phyloP scores from a whole-genome alignment of 2,888 invertebrate genomes.

The Caenorhabditis angaria region DNA sequence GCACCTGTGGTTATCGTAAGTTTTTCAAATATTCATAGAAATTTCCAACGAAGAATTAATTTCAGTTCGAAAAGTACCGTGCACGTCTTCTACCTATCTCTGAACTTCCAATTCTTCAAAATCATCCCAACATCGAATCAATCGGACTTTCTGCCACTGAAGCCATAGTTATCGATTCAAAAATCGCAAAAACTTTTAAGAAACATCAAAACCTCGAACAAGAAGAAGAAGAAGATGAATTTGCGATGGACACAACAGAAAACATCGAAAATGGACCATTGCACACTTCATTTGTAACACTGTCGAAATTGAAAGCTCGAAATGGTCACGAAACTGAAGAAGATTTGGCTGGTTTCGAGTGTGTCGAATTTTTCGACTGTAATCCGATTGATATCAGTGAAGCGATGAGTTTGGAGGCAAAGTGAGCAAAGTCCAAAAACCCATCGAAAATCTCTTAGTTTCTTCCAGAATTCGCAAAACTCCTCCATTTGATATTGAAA shows the following conservation, averaged over 20 bases:
- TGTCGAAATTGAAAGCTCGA: conserved; percentile 19
- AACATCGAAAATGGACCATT: conserved; percentile 33
- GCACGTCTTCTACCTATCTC: conserved; percentile 15
- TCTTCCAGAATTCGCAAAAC: conserved; percentile 20
- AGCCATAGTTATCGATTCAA: conserved; percentile 27
- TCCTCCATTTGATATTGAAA: conserved; percentile 3
- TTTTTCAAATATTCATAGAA: not conserved
- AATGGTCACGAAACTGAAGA: not conserved
- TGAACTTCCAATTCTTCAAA: conserved; percentile 16
- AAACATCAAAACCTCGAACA: too few relatives aligned
- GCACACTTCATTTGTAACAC: conserved; percentile 25
- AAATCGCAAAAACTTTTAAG: not conserved
- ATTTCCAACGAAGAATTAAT: not conserved
- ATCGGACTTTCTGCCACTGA: conserved; percentile 20
- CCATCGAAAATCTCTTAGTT: not conserved
- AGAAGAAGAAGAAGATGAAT: not conserved
- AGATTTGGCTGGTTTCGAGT: conserved; percentile 15
- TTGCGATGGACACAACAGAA: conserved; percentile 17
- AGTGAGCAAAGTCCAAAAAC: conserved; percentile 13
- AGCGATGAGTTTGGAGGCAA: conserved; percentile 15
- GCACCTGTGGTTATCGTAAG: conserved; percentile 26
- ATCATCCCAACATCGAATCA: conserved; percentile 18
- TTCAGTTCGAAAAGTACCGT: conserved; percentile 28
- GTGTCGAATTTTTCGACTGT: conserved; percentile 15
- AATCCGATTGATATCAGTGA: conserved; percentile 23